These are phyloP conservation scores for Drosophila sulfurigaster DNA, from an alignment of 1,140 invertebrate genomes.

Conservation along the genomic window DNA sequence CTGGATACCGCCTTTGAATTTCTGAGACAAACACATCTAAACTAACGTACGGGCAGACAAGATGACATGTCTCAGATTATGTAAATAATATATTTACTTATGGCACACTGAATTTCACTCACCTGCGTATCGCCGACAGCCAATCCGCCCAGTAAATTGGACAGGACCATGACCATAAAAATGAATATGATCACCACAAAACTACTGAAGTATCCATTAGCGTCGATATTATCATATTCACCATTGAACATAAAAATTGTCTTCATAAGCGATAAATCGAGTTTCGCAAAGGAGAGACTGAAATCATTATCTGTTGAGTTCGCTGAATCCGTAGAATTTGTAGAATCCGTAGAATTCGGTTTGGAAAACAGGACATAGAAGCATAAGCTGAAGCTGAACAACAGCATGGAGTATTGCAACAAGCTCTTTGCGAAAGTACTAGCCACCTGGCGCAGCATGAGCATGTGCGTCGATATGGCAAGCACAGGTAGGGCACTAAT, in stretches of 20 bases:
- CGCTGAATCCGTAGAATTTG: background rate
- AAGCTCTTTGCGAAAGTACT: constrained; percentile 6
- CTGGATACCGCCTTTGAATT: no score
- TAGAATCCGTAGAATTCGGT: no score
- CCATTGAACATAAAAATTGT: constrained; percentile 12
- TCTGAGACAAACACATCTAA: no score
- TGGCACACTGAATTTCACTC: background rate
- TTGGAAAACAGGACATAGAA: constrained; percentile 3
- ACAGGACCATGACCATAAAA: constrained; percentile 16
- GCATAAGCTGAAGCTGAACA: background rate
- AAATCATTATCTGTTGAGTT: no score
- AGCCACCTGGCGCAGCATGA: constrained; percentile 22
- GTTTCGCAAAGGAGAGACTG: background rate
- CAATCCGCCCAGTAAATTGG: constrained; percentile 14
- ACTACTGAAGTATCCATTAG: background rate
- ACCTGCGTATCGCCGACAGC: constrained; percentile 31
- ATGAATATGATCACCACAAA: constrained; percentile 10
- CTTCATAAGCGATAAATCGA: background rate
- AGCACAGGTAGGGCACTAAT: constrained; percentile 1
- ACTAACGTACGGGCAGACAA: no score
- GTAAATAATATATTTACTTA: no score
- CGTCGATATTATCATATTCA: background rate
- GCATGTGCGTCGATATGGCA: background rate
- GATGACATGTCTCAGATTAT: no score
- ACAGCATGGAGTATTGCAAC: constrained; percentile 1